phyloP scores from a whole-genome alignment of 53 echinoderm and acorn worm genomes.

The Temnopleurus reevesii region DNA sequence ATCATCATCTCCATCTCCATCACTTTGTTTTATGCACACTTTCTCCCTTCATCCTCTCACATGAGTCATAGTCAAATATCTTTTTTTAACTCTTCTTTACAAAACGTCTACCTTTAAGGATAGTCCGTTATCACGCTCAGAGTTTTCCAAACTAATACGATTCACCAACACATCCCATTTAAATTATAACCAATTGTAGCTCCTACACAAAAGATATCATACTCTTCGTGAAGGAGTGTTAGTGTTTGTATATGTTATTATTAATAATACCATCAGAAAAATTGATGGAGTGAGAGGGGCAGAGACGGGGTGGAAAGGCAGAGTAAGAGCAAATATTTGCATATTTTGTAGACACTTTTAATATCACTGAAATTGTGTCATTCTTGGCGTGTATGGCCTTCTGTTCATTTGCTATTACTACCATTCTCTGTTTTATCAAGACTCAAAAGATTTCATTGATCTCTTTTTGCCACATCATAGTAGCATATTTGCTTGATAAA shows the following conservation, averaged over 20 bases:
- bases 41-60: too few species aligned
- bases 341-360: constrained; percentile 31
- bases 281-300: neutral
- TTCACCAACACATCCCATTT: too few species aligned
- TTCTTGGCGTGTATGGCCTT: neutral
- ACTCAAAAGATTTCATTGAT: neutral
- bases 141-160: too few species aligned
- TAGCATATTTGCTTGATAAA: too few species aligned
- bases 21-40: too few species aligned
- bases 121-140: too few species aligned
- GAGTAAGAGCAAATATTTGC: constrained; percentile 35
- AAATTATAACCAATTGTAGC: neutral
- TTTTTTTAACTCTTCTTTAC: too few species aligned
- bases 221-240: neutral
- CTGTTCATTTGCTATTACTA: neutral
- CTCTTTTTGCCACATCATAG: neutral
- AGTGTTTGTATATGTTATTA: neutral
- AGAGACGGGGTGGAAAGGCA: neutral
- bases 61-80: too few species aligned
- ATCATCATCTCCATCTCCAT: too few species aligned
- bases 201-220: neutral
- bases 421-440: neutral
- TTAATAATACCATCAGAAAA: neutral
- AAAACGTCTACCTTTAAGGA: too few species aligned
- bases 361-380: constrained; percentile 32